Percentiles rank a stretch among this genome's conserved stretches.
Evolutionary conservation across 2,113 vertebrate genomes (phyloP).

Genomic region (Hypanus sabinus): DNA sequence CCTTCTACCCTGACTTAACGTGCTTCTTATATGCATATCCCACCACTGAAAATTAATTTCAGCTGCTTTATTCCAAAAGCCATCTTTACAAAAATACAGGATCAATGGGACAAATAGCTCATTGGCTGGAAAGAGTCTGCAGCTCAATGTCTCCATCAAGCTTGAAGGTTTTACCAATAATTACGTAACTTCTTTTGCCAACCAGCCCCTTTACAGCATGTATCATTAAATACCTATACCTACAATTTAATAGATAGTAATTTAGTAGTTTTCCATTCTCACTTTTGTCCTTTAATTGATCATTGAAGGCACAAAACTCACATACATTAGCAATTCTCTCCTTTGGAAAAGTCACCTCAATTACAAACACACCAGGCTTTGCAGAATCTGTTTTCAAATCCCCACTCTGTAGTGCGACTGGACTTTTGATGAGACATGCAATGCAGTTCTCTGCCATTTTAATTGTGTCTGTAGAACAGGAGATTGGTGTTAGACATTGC

Average conservation of each 20-base stretch:
- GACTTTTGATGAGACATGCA: conserved; percentile 59
- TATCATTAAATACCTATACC: too few relatives aligned
- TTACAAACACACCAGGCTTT: conserved; percentile 66
- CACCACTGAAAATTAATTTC: neutral
- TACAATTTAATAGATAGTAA: neutral
- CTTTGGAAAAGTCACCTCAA: conserved; percentile 64
- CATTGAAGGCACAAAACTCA: neutral
- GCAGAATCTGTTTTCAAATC: conserved; percentile 54
- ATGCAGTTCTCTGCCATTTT: conserved; percentile 49
- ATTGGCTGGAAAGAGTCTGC: too few relatives aligned
- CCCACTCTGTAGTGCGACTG: conserved; percentile 66
- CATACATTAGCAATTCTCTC: conserved; percentile 62
- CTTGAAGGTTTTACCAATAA: neutral
- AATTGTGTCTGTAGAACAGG: neutral
- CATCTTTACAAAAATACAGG: too few relatives aligned
- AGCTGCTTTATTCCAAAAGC: neutral
- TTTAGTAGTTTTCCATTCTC: neutral
- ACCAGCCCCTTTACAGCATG: too few relatives aligned
- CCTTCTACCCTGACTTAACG: neutral
- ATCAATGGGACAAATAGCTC: too few relatives aligned
- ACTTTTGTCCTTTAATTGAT: neutral
- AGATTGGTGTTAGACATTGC: neutral
- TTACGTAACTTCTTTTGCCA: neutral
- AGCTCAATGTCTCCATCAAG: neutral
- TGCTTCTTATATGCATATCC: neutral